Conservation (phyloP, 2,888 invertebrate species). For the Pyrocoelia pectoralis region DNA sequence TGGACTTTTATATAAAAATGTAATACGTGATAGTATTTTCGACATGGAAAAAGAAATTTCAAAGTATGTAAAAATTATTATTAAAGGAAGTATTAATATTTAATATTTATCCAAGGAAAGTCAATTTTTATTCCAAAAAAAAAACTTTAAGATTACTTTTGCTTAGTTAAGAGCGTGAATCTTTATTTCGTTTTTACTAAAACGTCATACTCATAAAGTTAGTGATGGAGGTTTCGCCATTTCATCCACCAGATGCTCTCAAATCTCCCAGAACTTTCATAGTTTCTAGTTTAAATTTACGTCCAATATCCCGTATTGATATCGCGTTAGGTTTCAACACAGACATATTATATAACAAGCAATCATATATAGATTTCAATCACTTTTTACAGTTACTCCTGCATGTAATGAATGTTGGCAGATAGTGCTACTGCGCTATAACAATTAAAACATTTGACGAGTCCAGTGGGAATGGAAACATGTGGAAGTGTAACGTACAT, state of each 20-base stretch:
- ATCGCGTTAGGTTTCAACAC: conserved; percentile 5
- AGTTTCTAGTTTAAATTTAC: conserved; percentile 45
- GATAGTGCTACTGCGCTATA: too few species aligned
- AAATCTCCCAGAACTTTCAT: conserved; percentile 27
- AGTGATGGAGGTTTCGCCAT: conserved; percentile 18
- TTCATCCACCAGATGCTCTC: conserved; percentile 22
- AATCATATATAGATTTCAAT: too few species aligned
- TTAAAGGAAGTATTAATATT: neutral
- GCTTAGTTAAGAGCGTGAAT: too few species aligned
- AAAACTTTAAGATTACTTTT: too few species aligned
- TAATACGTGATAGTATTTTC: neutral
- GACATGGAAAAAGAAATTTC: neutral
- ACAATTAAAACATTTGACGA: too few species aligned
- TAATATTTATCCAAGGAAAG: neutral
- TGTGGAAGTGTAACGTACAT: too few species aligned
- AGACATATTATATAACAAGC: too few species aligned
- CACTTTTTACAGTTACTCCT: too few species aligned
- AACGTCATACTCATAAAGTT: neutral
- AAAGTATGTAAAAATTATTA: neutral
- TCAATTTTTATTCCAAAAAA: too few species aligned
- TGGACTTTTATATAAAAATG: neutral
- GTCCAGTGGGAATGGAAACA: too few species aligned
- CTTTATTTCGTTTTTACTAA: too few species aligned
- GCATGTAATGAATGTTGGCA: too few species aligned
- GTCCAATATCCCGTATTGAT: conserved; percentile 48